Percentiles rank a stretch among this genome's conserved stretches.
Evolutionary conservation across 2,113 vertebrate species (phyloP).

Genomic region (Scopus umbretta): DNA sequence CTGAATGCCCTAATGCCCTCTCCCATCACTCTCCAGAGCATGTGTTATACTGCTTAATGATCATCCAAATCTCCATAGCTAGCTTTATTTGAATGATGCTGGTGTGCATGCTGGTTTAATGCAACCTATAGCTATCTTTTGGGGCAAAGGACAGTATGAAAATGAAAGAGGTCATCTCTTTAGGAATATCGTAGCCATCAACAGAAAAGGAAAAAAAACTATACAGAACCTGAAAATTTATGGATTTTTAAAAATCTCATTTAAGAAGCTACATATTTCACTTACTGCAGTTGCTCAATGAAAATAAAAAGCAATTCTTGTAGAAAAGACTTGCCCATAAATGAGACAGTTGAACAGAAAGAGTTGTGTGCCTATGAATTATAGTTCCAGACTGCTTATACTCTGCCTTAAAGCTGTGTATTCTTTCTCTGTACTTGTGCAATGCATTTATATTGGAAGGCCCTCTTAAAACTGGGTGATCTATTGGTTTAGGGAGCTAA

Average conservation of each 20-base stretch:
- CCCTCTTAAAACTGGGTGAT: slow-evolving; percentile 52
- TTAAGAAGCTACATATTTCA: slow-evolving; percentile 2
- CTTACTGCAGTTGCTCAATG: slow-evolving; percentile 2
- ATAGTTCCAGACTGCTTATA: slow-evolving; percentile 30
- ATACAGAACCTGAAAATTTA: not conserved
- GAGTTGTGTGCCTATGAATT: slow-evolving; percentile 5
- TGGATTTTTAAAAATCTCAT: not conserved
- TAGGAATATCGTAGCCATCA: not conserved
- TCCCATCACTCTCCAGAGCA: not conserved
- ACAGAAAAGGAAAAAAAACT: not conserved
- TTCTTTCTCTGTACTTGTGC: slow-evolving; percentile 27
- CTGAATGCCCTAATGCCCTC: not conserved
- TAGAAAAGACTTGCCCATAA: not conserved
- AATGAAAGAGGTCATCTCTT: not conserved
- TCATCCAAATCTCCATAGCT: not conserved
- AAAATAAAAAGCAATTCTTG: not conserved
- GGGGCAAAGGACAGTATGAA: not conserved
- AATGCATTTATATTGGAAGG: slow-evolving; percentile 37
- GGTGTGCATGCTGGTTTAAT: not conserved
- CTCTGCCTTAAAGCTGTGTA: slow-evolving; percentile 41
- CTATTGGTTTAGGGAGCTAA: slow-evolving; percentile 54
- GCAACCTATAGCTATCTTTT: not conserved
- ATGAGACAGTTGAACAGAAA: slow-evolving; percentile 12
- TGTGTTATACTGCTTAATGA: not conserved
- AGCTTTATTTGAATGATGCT: not conserved